Percentiles rank a stretch among this genome's conserved stretches.
phyloP scores from a whole-genome alignment of 2,113 vertebrate species.

The Chrysemys picta region DNA sequence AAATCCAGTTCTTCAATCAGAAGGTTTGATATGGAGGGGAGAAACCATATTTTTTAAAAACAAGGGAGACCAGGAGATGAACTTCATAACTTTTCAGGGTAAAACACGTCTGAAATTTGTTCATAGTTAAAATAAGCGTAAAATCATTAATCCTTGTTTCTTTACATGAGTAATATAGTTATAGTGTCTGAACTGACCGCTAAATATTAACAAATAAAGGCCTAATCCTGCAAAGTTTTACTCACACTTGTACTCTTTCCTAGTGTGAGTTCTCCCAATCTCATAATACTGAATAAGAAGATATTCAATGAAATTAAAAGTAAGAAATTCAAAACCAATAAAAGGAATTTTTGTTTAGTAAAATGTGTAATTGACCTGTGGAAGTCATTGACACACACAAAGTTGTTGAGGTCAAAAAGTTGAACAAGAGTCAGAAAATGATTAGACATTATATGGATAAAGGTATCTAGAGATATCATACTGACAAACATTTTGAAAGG shows the following conservation, averaged over 20 bases:
- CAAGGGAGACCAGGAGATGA: not conserved
- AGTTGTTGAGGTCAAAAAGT: not conserved
- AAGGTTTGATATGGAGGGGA: not conserved
- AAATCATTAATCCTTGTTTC: not conserved
- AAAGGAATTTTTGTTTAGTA: not conserved
- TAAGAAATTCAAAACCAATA: not conserved
- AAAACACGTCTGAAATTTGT: not conserved
- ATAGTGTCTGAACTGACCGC: not conserved
- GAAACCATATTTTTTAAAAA: fast-evolving
- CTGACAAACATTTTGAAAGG: not conserved
- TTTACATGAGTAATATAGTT: not conserved
- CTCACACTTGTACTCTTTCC: not conserved
- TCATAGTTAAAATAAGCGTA: not conserved
- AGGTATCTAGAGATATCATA: not conserved
- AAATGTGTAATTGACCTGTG: not conserved
- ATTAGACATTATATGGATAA: not conserved
- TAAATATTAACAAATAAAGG: not conserved
- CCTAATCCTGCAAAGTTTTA: not conserved
- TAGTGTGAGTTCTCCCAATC: not conserved
- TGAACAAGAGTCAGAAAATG: not conserved
- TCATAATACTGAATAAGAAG: not conserved
- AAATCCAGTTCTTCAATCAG: not conserved
- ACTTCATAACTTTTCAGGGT: not conserved
- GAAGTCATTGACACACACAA: not conserved
- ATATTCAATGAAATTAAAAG: not conserved